Base-by-base conservation (phyloP, 2,888 invertebrate species). In the Gibbula magus region DNA sequence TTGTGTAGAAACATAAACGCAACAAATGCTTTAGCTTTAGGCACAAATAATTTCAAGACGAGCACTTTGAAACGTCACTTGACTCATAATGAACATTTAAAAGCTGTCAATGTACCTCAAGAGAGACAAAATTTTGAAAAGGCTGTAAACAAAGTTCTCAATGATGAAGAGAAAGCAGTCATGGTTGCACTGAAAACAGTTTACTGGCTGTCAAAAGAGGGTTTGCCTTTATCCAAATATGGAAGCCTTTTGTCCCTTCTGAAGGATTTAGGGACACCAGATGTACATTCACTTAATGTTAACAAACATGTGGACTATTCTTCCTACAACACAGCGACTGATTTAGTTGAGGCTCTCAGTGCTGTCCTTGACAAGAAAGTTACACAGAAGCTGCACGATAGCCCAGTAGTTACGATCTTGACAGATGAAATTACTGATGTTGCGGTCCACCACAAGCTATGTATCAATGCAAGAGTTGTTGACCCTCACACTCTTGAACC, bases 351-450 rank as follows among this genome's bases (percentile, higher is more conserved):
- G 45, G 29, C 82, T 5, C 18, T 84, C 16, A 79, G 79, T 10
- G 53, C 53, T 0, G 16, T 32, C 0, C 74, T 82, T 0, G 81
- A 84, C 29, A 45, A 52, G 18, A 54, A 66, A 32, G 67, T 79
- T 0, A 79, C 81, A 25, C 39, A 81, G 39, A 79, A 77, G 18
- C 25, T 82, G 22, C n/a, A 67, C 1, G 22, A 54, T 10, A 79
- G 78, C 0, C 83, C 81, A 4, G 81, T 77, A 0, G 1, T 83
- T 3, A 83, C 81, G 1, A 39, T 83, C 4, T 25, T 83, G 22
- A 79, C 79, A 16, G 82, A 82, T 79, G 82, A 81, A 67, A 81
- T 80, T n/a, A 84, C 82, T 0, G 82, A 82, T 45, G 79, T 82
- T 13, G 66, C 45, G 13, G 80, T 81, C 0, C 79, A 84, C 54